Evolutionary conservation across 2,888 invertebrate genomes (phyloP).

Genomic region (Drosophila paranaensis): DNA sequence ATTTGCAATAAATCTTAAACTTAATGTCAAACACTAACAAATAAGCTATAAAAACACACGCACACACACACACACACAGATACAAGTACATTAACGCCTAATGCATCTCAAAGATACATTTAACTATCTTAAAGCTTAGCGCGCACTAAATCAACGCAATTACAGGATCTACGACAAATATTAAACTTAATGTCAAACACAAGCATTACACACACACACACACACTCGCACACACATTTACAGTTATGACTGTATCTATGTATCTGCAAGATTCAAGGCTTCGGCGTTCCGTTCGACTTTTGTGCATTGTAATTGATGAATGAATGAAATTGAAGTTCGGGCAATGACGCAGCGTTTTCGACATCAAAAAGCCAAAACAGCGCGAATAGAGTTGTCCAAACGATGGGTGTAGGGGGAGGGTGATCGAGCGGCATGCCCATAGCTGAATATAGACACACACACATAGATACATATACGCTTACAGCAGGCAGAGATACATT

Average conservation of each 20-base stretch:
- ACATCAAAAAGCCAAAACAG: slow-evolving; percentile 42
- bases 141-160: slow-evolving; percentile 29
- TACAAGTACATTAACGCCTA: neutral
- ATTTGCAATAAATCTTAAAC: neutral
- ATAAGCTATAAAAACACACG: neutral
- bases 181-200: slow-evolving; percentile 69
- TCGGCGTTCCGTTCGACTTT: slow-evolving; percentile 56
- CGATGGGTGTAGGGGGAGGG: neutral
- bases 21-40: slow-evolving; percentile 6
- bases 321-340: slow-evolving; percentile 80
- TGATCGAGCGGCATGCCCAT: neutral
- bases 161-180: slow-evolving; percentile 46
- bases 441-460: neutral
- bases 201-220: slow-evolving; percentile 29
- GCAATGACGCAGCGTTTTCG: slow-evolving; percentile 73
- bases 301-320: slow-evolving; percentile 80
- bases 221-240: slow-evolving; percentile 4
- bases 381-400: slow-evolving; percentile 70
- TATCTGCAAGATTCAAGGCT: slow-evolving; percentile 73
- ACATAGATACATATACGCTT: neutral
- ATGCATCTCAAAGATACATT: slow-evolving; percentile 37
- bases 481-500: slow-evolving; percentile 1
- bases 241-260: slow-evolving; percentile 30
- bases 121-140: neutral
- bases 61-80: neutral